phyloP scores from a whole-genome alignment of 2,797 vertebrate species.

The Xiphorhynchus erythropygius region DNA sequence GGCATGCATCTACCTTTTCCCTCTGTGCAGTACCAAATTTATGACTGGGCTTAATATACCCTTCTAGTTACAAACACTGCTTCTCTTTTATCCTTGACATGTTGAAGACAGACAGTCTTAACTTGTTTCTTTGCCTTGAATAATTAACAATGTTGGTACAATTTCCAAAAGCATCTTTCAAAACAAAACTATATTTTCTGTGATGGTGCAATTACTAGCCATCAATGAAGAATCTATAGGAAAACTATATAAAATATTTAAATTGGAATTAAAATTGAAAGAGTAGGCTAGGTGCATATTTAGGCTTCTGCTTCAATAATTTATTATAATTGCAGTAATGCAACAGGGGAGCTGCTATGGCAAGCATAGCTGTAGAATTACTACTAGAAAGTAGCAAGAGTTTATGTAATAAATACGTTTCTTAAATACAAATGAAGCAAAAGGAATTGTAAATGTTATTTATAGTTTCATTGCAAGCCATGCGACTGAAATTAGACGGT shows the following conservation, averaged over 20 bases:
- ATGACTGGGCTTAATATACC: not conserved
- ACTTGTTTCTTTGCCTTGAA: slow-evolving; percentile 27
- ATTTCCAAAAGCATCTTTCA: slow-evolving; percentile 49
- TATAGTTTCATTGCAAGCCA: not conserved
- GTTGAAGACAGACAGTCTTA: not conserved
- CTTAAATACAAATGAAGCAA: slow-evolving; percentile 8
- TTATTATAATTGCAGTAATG: slow-evolving; percentile 51
- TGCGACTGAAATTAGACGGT: not conserved
- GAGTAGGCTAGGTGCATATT: slow-evolving; percentile 36
- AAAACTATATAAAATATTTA: slow-evolving; percentile 67
- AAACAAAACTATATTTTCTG: slow-evolving; percentile 21
- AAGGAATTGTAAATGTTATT: not conserved
- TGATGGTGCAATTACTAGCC: slow-evolving; percentile 41
- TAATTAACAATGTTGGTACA: slow-evolving; percentile 20
- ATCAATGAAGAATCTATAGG: slow-evolving; percentile 54
- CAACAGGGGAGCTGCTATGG: not conserved
- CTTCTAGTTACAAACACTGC: not conserved
- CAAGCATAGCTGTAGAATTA: slow-evolving; percentile 14
- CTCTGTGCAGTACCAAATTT: not conserved
- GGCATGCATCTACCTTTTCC: not conserved
- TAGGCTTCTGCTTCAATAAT: slow-evolving; percentile 56
- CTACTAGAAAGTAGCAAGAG: not conserved
- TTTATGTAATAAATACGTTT: not conserved
- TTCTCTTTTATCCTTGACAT: slow-evolving; percentile 23
- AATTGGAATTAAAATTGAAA: slow-evolving; percentile 61